Conservation (phyloP, 2,888 invertebrate genomes). For the Chrysolina americana region DNA sequence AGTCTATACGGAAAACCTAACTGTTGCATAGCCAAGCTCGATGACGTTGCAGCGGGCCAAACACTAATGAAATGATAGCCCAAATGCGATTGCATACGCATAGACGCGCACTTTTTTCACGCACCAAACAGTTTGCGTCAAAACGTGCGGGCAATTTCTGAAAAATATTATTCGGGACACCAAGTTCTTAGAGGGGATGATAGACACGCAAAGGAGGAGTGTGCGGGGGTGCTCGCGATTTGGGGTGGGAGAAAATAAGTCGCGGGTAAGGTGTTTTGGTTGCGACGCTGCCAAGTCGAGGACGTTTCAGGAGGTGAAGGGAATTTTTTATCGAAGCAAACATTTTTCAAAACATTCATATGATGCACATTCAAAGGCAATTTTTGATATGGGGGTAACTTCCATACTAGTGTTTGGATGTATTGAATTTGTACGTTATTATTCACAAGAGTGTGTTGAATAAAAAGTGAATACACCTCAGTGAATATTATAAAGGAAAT, state of each 20-base stretch:
- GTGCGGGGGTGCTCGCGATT: conserved; percentile 59
- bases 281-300: conserved; percentile 38
- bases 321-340: background rate
- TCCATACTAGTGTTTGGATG: too few relatives aligned
- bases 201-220: conserved; percentile 66
- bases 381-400: too few relatives aligned
- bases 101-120: conserved; percentile 64
- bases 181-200: conserved; percentile 63
- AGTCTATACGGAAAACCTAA: conserved; percentile 31
- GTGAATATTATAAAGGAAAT: too few relatives aligned
- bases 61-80: conserved; percentile 41
- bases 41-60: conserved; percentile 56
- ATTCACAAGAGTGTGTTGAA: too few relatives aligned
- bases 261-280: conserved; percentile 63
- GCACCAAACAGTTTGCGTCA: conserved; percentile 67
- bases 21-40: conserved; percentile 38
- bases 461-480: too few relatives aligned
- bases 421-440: too few relatives aligned
- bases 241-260: conserved; percentile 58
- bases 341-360: too few relatives aligned
- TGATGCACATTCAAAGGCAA: too few relatives aligned
- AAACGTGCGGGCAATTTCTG: conserved; percentile 69
- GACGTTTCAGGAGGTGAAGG: background rate
- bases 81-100: conserved; percentile 57
- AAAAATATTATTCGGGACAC: conserved; percentile 66